Base-by-base conservation (phyloP, 2,888 invertebrate genomes). In the Carpatolechia fugitivella region DNA sequence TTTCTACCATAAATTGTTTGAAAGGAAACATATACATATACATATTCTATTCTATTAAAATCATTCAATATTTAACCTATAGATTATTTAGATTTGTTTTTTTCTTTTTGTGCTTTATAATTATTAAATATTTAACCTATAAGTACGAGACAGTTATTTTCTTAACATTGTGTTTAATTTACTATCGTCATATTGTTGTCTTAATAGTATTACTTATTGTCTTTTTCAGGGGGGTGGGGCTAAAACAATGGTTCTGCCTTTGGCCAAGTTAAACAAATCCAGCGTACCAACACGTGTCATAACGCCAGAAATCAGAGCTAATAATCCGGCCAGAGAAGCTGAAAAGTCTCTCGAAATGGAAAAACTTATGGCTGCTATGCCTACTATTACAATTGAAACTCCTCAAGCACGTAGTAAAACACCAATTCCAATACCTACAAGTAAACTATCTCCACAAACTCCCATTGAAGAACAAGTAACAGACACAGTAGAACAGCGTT, bases 291-390 rank as follows among this genome's bases (percentile, higher is more conserved):
- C 70, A 1, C 62, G 70, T 10, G 74, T 77, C 1, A 69, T 86
- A 0, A 40, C 58, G 0, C 65, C 79, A 0, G 63, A 56, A 7
- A 48, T 52, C 5, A 55, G 35, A 4, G 67, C 60, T 14, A 83
- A 84, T 14, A 71, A 84, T 57, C 82, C 90, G 0, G 74, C 74
- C 1, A 78, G 76, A 49, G 88, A 88, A 66, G 90, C 85, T 0
- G 85, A 88, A 55, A 75, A 85, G 11, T 84, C 87, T 1, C 69
- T 83, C n/a, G 81, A 87, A 44, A 60, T 90, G 30, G 86, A 89
- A 60, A 83, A 80, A 58, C 76, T 89, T 0, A 86, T 90, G 2
- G 76, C 78, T 24, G 52, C 66, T 7, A 59, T 56, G 52, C 13
- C 56, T 3, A 14, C 40, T 18, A 1, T 35, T 11, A 18, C 20